Evolutionary conservation across 1,140 invertebrate genomes (phyloP), one percentile per base, ranked within the genome.

Genomic region (Drosophila mojavensis): DNA sequence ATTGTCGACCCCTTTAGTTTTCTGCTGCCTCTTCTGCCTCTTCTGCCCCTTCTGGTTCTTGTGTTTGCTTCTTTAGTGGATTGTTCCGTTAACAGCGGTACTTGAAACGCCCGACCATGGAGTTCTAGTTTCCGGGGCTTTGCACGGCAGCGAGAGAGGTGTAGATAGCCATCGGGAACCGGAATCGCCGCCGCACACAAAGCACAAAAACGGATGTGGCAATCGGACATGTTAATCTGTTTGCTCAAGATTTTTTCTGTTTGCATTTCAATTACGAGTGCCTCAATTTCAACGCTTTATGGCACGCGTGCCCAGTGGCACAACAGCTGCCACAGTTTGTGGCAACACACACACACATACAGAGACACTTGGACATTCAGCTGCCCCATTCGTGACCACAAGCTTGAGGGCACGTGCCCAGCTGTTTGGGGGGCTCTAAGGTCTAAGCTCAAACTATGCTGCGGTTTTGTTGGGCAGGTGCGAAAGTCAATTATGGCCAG

Each of bases 151-250:
- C 20, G 13, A 15, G 36, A 47, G 39, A 54, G 41, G 20, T 24
- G 24, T 10, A 28, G 65, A 13, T 48, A 28, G 45, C 65, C 60
- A 77, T 77, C 75, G 62, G 69, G 36, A 45, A 77, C 69, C 75
- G 75, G 75, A 77, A 77, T 77, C 69, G 63, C 26, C 69, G 63
- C 26, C 51, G 13, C 20, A 41, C 54, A 75, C 60, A 75, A 75
- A 64, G 56, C 41, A 55, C 68, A 39, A 59, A 9, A 55, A 60
- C 75, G 75, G 75, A 77, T 77, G 75, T 77, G 70, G 75, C 70
- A 77, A 77, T 77, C 75, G 75, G 70, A 77, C 75, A 74, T 77
- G 75, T 77, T 77, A 77, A 77, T 77, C 75, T 74, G 15, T 59
- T 43, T 24, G 5, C 59, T 50, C 30, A 55, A 55, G 53, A 55